A percentile compares a stretch with the other conserved stretches of the same genome.
Evolutionary conservation across 2,888 invertebrate species (phyloP).

Genomic region (Diarsia brunnea): DNA sequence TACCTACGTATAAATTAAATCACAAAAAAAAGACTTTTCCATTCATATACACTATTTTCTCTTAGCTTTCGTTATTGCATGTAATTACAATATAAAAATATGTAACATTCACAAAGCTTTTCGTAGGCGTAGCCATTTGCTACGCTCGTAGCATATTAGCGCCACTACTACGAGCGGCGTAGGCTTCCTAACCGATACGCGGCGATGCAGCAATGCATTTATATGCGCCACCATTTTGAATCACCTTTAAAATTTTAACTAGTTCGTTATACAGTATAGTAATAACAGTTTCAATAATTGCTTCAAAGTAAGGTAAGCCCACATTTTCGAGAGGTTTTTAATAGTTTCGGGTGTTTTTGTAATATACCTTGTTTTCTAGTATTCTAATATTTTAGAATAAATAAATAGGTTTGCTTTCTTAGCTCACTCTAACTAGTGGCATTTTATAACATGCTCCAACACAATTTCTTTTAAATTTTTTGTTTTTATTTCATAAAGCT

Average conservation of each 20-base stretch:
- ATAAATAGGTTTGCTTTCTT: background rate
- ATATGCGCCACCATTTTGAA: background rate
- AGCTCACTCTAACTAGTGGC: background rate
- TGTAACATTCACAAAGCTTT: background rate
- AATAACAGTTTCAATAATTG: background rate
- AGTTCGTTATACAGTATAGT: background rate
- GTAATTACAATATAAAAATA: background rate
- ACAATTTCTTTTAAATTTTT: background rate
- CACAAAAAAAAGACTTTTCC: too few species aligned
- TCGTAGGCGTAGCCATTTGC: background rate
- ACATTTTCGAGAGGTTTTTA: background rate
- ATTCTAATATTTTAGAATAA: background rate
- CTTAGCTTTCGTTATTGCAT: too few species aligned
- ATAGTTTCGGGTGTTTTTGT: background rate
- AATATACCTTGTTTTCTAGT: too few species aligned
- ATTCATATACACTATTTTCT: too few species aligned
- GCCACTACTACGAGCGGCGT: conserved; percentile 32
- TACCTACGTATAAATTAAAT: too few species aligned
- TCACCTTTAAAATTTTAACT: background rate
- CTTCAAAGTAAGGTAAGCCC: background rate
- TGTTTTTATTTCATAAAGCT: background rate
- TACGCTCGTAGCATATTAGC: conserved; percentile 39
- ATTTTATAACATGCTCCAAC: background rate
- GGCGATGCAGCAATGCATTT: background rate
- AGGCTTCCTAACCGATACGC: background rate